phyloP scores from a whole-genome alignment of 2,113 vertebrate genomes.

The Tenrec ecaudatus region DNA sequence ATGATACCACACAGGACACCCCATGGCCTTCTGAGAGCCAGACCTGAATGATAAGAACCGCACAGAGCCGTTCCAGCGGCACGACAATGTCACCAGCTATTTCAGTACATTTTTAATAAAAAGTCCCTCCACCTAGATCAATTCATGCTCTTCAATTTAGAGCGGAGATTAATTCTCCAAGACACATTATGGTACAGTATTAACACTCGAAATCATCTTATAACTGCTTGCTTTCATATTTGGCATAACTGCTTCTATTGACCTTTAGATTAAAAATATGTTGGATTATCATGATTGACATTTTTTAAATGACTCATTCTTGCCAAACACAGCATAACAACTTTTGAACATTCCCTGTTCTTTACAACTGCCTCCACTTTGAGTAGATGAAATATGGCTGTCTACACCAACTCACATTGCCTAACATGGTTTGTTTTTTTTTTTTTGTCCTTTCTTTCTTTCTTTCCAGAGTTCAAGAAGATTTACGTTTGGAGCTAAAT shows the following conservation, averaged over 20 bases:
- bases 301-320: slow-evolving; percentile 88
- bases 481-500: slow-evolving; percentile 91
- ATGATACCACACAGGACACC: background rate
- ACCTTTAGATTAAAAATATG: slow-evolving; percentile 89
- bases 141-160: slow-evolving; percentile 84
- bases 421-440: slow-evolving; percentile 81
- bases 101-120: slow-evolving; percentile 83
- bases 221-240: slow-evolving; percentile 85
- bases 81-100: slow-evolving; percentile 70
- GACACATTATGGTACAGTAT: slow-evolving; percentile 78
- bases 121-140: slow-evolving; percentile 82
- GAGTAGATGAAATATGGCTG: slow-evolving; percentile 87
- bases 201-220: slow-evolving; percentile 86
- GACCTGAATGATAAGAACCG: slow-evolving; percentile 56
- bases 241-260: slow-evolving; percentile 85
- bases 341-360: slow-evolving; percentile 86
- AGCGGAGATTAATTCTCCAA: slow-evolving; percentile 86
- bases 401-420: slow-evolving; percentile 85
- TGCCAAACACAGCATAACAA: slow-evolving; percentile 88
- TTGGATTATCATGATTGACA: slow-evolving; percentile 89
- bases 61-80: slow-evolving; percentile 53
- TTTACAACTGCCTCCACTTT: slow-evolving; percentile 85
- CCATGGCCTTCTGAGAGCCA: slow-evolving; percentile 14
- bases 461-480: slow-evolving; percentile 88
- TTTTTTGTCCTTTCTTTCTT: too few species aligned